Percentiles rank a stretch among this genome's conserved stretches.
These are phyloP conservation scores for Rhynchotus rufescens DNA, from an alignment of 2,797 vertebrate species.

Conservation along the genomic window DNA sequence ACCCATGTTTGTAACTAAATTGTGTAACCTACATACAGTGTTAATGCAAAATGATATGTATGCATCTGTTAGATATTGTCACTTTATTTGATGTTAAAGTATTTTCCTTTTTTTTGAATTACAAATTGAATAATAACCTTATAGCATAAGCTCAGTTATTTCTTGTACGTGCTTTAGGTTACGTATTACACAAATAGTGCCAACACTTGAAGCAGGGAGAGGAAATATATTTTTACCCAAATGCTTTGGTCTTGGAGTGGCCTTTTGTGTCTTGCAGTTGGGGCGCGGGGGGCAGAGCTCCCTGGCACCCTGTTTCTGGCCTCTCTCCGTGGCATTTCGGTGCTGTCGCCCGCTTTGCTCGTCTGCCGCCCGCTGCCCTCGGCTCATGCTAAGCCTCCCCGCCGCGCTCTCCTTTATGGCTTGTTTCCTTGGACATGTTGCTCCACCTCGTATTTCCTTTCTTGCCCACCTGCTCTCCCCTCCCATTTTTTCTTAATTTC, in stretches of 20 bases:
- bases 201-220: constrained; percentile 61
- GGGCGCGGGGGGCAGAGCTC: not conserved
- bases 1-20: constrained; percentile 74
- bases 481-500: constrained; percentile 30
- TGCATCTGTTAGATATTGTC: constrained; percentile 74
- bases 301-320: not conserved
- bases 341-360: not conserved
- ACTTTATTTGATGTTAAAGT: constrained; percentile 72
- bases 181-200: constrained; percentile 46
- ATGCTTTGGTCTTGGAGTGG: not conserved
- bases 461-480: not conserved
- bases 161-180: constrained; percentile 55
- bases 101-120: constrained; percentile 67
- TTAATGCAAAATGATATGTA: constrained; percentile 76
- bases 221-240: constrained; percentile 82
- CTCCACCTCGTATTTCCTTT: not conserved
- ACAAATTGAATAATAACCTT: constrained; percentile 56
- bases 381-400: not conserved
- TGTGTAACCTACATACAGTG: constrained; percentile 79
- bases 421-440: not conserved
- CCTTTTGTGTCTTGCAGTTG: constrained; percentile 1
- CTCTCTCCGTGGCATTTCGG: not conserved
- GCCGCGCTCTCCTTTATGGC: not conserved
- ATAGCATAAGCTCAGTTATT: constrained; percentile 37
- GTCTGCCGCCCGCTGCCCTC: not conserved